A percentile compares a stretch with the other conserved stretches of the same genome.
These are phyloP conservation scores for Antrozous pallidus DNA, from an alignment of 2,797 vertebrate species.

Conservation along the genomic window DNA sequence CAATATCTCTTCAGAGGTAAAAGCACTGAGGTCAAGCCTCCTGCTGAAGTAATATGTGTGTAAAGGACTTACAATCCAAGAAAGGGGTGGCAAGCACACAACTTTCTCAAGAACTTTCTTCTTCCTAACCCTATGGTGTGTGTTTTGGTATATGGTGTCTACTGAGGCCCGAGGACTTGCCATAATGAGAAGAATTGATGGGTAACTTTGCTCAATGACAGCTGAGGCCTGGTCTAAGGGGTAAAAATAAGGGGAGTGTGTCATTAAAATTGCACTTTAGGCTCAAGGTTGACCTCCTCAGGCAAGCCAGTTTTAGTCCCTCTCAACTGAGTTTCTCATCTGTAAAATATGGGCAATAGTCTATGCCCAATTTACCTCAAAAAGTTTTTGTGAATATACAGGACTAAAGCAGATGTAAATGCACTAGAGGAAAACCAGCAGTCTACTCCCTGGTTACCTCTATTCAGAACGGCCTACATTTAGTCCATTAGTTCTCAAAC, in stretches of 20 bases:
- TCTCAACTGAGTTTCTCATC: conserved; percentile 5
- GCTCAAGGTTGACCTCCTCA: not conserved
- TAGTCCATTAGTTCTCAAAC: not conserved
- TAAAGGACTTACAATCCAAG: not conserved
- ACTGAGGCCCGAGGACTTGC: not conserved
- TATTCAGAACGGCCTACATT: not conserved
- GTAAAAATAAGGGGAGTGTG: not conserved
- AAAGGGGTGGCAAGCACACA: not conserved
- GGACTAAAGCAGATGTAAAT: conserved; percentile 34
- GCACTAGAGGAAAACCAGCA: not conserved
- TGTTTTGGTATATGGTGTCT: not conserved
- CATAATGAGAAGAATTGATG: not conserved
- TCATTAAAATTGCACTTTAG: not conserved
- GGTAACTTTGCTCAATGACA: not conserved
- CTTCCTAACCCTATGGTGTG: not conserved
- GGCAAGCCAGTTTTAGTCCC: not conserved
- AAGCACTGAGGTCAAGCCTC: not conserved
- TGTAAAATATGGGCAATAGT: not conserved
- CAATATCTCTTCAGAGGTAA: conserved; percentile 3
- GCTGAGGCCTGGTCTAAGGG: not conserved
- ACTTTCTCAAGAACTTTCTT: not conserved
- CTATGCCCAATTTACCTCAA: not conserved
- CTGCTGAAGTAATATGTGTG: not conserved
- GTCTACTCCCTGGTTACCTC: not conserved
- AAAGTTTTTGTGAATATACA: not conserved